Percentiles rank a stretch among this genome's conserved stretches.
phyloP scores from a whole-genome alignment of 2,797 vertebrate species.

The Acanthiza pusilla region DNA sequence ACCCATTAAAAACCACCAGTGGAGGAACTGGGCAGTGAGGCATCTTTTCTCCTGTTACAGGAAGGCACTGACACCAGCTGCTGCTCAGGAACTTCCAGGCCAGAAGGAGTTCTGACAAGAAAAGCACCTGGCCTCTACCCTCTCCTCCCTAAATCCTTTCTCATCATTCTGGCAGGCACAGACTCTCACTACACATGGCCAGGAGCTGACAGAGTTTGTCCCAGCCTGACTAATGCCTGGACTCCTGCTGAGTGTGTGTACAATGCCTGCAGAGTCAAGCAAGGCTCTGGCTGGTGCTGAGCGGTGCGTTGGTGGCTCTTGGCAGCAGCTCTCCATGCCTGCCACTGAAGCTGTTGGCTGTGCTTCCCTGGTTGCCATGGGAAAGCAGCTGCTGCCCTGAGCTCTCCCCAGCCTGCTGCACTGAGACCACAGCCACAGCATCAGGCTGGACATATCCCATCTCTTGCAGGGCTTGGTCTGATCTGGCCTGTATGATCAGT shows the following conservation, averaged over 20 bases:
- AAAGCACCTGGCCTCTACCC: not conserved
- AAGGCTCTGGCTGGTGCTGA: not conserved
- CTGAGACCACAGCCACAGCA: rapidly evolving
- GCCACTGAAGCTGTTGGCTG: not conserved
- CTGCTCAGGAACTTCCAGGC: not conserved
- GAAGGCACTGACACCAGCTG: not conserved
- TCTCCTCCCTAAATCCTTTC: not conserved
- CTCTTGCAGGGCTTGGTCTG: rapidly evolving
- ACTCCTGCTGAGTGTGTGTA: not conserved
- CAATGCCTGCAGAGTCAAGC: not conserved
- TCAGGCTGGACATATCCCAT: not conserved
- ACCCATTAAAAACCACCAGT: rapidly evolving
- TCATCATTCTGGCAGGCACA: not conserved
- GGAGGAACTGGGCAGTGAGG: not conserved
- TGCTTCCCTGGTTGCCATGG: not conserved
- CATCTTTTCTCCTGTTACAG: not conserved
- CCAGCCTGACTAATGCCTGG: not conserved
- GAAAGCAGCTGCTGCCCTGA: not conserved
- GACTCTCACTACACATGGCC: rapidly evolving
- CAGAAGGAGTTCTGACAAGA: not conserved
- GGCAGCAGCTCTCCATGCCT: not conserved
- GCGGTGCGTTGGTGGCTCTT: not conserved
- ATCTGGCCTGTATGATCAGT: not conserved
- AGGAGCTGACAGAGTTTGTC: not conserved
- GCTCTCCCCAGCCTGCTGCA: not conserved